Conservation (phyloP, 2,888 invertebrate species). For the Acheta domesticus region DNA sequence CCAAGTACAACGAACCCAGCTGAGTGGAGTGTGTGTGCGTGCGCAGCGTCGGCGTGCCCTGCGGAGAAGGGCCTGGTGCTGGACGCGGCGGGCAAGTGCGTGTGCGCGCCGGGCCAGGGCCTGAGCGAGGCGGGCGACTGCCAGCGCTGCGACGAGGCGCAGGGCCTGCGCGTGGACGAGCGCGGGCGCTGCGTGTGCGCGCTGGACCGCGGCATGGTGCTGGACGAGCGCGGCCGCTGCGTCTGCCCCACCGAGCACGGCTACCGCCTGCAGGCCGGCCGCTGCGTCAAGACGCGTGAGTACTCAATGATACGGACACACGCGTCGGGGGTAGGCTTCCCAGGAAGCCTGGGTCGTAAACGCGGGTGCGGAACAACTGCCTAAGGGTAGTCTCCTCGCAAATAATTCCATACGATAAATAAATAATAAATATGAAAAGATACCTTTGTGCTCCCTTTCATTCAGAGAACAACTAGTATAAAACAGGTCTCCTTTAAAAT, state of each 20-base stretch:
- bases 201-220: conserved; percentile 69
- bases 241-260: conserved; percentile 68
- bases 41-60: conserved; percentile 58
- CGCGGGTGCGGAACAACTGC: too few species aligned
- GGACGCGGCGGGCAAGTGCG: conserved; percentile 63
- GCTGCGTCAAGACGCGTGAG: conserved; percentile 54
- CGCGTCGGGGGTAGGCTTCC: too few species aligned
- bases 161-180: conserved; percentile 71
- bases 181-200: conserved; percentile 81
- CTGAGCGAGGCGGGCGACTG: conserved; percentile 75
- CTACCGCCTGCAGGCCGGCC: conserved; percentile 61
- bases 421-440: too few species aligned
- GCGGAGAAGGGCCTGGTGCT: conserved; percentile 66
- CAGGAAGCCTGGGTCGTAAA: too few species aligned
- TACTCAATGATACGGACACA: too few species aligned
- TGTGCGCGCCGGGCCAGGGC: conserved; percentile 74
- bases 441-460: too few species aligned
- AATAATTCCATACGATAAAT: too few species aligned
- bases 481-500: too few species aligned
- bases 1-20: too few species aligned
- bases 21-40: too few species aligned
- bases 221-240: conserved; percentile 73
- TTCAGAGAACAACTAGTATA: too few species aligned
- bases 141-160: conserved; percentile 65
- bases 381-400: too few species aligned